phyloP scores from a whole-genome alignment of 2,888 invertebrate genomes.

The Ceriagrion tenellum region DNA sequence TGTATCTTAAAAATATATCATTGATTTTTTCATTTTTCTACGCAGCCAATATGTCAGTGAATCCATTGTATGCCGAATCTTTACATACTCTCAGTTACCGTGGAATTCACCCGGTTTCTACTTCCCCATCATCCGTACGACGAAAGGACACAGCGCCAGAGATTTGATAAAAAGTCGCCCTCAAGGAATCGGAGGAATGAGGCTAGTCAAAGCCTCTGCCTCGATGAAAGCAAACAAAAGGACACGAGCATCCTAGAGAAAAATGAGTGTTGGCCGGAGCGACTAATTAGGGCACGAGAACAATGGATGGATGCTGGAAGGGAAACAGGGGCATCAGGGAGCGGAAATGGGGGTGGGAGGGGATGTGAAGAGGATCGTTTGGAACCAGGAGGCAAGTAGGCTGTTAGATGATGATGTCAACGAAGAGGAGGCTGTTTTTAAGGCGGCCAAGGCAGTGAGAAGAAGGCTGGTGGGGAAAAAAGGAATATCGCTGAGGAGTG shows the following conservation, averaged over 20 bases:
- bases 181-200: not conserved
- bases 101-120: not conserved
- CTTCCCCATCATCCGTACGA: not conserved
- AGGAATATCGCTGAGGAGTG: not conserved
- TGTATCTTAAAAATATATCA: no score
- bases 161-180: conserved; percentile 15
- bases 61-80: not conserved
- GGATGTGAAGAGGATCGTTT: not conserved
- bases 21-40: not conserved
- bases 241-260: not conserved
- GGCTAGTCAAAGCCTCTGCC: not conserved
- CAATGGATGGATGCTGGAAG: not conserved
- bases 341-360: not conserved
- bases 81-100: no score
- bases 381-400: not conserved
- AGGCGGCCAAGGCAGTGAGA: not conserved
- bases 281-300: conserved; percentile 16
- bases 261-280: conserved; percentile 22
- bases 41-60: not conserved
- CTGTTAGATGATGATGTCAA: not conserved
- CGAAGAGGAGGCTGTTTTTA: not conserved
- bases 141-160: not conserved
- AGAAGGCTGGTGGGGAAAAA: not conserved
- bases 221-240: not conserved
- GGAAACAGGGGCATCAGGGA: not conserved